These are phyloP conservation scores for Taphrorychus bicolor DNA, from an alignment of 2,888 invertebrate species.

Conservation along the genomic window DNA sequence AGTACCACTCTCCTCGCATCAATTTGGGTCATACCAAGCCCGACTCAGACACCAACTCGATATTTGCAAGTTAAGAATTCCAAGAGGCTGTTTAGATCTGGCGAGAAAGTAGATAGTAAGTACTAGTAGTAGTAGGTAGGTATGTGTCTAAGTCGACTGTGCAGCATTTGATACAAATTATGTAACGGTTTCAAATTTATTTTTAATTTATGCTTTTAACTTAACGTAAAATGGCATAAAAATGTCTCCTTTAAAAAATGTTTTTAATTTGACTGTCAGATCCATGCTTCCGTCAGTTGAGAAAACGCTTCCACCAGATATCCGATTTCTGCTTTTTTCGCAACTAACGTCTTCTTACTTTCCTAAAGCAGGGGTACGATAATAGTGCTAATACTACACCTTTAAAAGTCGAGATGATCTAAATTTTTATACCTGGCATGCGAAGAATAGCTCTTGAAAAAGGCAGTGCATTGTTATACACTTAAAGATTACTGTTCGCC, in stretches of 20 bases:
- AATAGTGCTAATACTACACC: not conserved
- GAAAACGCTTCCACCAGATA: no score
- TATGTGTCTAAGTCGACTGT: no score
- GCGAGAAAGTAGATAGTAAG: not conserved
- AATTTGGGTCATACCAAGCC: constrained; percentile 24
- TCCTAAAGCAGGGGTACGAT: no score
- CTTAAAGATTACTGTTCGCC: constrained; percentile 31
- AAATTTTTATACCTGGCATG: constrained; percentile 23
- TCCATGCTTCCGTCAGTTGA: no score
- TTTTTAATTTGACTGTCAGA: no score
- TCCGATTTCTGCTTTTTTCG: no score
- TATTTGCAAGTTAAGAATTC: constrained; percentile 4
- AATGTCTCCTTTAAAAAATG: no score
- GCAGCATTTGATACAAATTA: no score
- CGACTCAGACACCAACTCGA: constrained; percentile 13
- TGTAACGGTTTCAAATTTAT: not conserved
- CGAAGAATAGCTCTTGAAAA: constrained; percentile 18
- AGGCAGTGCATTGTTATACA: constrained; percentile 33
- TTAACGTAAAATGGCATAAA: no score
- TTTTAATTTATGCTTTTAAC: no score
- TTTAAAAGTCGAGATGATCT: not conserved
- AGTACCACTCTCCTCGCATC: constrained; percentile 17
- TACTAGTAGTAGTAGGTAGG: not conserved
- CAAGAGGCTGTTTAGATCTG: not conserved
- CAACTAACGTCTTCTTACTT: no score